These are phyloP conservation scores for Galerucella pusilla DNA, from an alignment of 2,888 invertebrate genomes.

Conservation along the genomic window DNA sequence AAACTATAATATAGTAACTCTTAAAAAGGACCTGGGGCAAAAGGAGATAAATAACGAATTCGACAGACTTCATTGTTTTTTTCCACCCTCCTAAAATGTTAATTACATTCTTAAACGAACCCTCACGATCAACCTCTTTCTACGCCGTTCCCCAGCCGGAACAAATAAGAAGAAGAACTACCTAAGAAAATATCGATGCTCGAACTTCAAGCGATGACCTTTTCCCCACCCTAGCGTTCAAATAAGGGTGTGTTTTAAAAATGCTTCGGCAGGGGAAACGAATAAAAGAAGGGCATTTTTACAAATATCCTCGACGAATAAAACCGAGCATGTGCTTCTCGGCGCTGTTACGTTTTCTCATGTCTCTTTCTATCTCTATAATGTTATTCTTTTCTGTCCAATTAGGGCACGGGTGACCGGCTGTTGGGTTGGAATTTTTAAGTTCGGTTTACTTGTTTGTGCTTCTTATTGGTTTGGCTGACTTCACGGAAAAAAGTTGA, in stretches of 20 bases:
- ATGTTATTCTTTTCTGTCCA: slow-evolving; percentile 53
- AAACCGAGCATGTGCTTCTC: slow-evolving; percentile 53
- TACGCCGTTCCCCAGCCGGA: slow-evolving; percentile 8
- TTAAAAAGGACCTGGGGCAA: too few species aligned
- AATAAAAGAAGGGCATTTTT: slow-evolving; percentile 54
- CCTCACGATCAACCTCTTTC: slow-evolving; percentile 2
- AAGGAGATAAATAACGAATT: too few species aligned
- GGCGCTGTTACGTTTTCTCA: slow-evolving; percentile 45
- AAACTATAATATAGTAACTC: too few species aligned
- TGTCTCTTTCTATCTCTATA: slow-evolving; percentile 49
- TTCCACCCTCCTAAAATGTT: background rate
- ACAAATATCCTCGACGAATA: slow-evolving; percentile 55
- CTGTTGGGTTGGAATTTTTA: slow-evolving; percentile 45
- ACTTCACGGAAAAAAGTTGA: slow-evolving; percentile 29
- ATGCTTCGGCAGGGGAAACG: slow-evolving; percentile 49
- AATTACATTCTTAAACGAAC: slow-evolving; percentile 15
- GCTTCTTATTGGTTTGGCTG: slow-evolving; percentile 45
- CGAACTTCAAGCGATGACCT: slow-evolving; percentile 25
- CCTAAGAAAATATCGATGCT: slow-evolving; percentile 36
- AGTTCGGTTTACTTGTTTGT: slow-evolving; percentile 36
- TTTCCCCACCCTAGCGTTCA: slow-evolving; percentile 39
- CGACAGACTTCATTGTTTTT: background rate
- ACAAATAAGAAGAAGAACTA: slow-evolving; percentile 30
- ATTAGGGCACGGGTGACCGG: slow-evolving; percentile 45
- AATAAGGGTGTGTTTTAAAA: slow-evolving; percentile 56